phyloP scores from a whole-genome alignment of 2,888 invertebrate genomes.

The Ferdinandea cuprea region DNA sequence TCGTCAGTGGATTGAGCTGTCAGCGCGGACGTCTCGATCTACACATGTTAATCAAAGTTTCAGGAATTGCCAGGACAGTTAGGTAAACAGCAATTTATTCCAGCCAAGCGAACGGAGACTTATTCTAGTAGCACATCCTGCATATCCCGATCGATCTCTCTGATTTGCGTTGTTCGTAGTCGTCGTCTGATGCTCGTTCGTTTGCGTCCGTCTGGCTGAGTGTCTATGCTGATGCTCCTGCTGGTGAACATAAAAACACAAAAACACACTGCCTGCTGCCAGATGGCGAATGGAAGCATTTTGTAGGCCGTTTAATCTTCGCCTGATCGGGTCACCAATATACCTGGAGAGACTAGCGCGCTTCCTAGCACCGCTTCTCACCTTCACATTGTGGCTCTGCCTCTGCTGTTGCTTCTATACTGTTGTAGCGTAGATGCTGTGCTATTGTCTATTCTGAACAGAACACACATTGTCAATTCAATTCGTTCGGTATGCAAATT shows the following conservation, averaged over 20 bases:
- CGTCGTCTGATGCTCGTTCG: slow-evolving; percentile 36
- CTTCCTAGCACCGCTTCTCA: slow-evolving; percentile 63
- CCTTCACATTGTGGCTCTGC: slow-evolving; percentile 43
- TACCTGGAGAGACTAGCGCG: slow-evolving; percentile 32
- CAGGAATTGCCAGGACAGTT: slow-evolving; percentile 73
- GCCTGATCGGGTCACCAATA: slow-evolving; percentile 66
- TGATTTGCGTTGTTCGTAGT: slow-evolving; percentile 67
- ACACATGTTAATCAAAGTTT: slow-evolving; percentile 74
- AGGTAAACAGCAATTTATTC: slow-evolving; percentile 74
- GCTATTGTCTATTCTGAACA: slow-evolving; percentile 65
- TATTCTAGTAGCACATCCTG: slow-evolving; percentile 61
- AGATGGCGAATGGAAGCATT: slow-evolving; percentile 68
- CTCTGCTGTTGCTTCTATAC: slow-evolving; percentile 2
- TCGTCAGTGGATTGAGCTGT: slow-evolving; percentile 74
- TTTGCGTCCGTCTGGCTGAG: slow-evolving; percentile 40
- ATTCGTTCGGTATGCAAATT: slow-evolving; percentile 73
- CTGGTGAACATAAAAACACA: too few species aligned
- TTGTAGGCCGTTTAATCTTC: slow-evolving; percentile 73
- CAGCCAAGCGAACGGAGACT: slow-evolving; percentile 39
- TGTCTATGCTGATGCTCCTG: slow-evolving; percentile 12
- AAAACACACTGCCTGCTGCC: too few species aligned
- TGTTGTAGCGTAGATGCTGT: slow-evolving; percentile 9
- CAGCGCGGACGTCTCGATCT: slow-evolving; percentile 73
- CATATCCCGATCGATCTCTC: slow-evolving; percentile 69
- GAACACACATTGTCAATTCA: slow-evolving; percentile 71